A percentile compares a stretch with the other conserved stretches of the same genome.
Evolutionary conservation across 2,797 vertebrate species (phyloP).

Genomic region (Gymnopithys bicolor): DNA sequence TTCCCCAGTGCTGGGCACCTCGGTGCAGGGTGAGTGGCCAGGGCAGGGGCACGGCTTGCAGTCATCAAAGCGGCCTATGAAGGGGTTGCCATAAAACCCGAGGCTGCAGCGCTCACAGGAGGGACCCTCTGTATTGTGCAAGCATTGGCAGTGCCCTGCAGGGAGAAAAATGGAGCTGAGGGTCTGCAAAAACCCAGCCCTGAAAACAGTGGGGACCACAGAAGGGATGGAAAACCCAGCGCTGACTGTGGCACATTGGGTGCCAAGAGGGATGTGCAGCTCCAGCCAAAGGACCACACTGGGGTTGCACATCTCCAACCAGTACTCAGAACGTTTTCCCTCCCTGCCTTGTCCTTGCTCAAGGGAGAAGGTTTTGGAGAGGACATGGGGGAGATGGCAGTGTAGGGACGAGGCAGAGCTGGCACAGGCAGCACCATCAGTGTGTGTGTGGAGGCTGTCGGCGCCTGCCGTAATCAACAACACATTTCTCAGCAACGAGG

Average conservation of each 20-base stretch:
- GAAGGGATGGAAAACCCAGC: background rate
- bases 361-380: background rate
- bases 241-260: rapidly evolving
- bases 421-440: background rate
- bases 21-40: conserved; percentile 78
- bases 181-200: background rate
- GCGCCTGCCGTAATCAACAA: conserved; percentile 26
- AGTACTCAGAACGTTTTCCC: background rate
- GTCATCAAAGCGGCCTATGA: conserved; percentile 77
- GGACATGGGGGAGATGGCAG: rapidly evolving
- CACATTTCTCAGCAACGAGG: conserved; percentile 18
- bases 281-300: background rate
- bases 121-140: conserved; percentile 84
- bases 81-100: conserved; percentile 89
- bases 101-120: conserved; percentile 87
- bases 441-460: background rate
- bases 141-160: conserved; percentile 86
- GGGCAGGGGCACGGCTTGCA: conserved; percentile 92
- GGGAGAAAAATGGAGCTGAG: background rate
- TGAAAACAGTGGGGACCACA: rapidly evolving
- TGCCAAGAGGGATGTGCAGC: background rate
- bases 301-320: background rate
- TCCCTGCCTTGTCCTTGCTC: background rate
- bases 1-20: conserved; percentile 77
- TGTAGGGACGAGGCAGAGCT: background rate